Percentiles rank a stretch among this genome's conserved stretches.
These are phyloP conservation scores for Hoplostethus mediterraneus DNA, from an alignment of 2,797 vertebrate genomes.

Conservation along the genomic window DNA sequence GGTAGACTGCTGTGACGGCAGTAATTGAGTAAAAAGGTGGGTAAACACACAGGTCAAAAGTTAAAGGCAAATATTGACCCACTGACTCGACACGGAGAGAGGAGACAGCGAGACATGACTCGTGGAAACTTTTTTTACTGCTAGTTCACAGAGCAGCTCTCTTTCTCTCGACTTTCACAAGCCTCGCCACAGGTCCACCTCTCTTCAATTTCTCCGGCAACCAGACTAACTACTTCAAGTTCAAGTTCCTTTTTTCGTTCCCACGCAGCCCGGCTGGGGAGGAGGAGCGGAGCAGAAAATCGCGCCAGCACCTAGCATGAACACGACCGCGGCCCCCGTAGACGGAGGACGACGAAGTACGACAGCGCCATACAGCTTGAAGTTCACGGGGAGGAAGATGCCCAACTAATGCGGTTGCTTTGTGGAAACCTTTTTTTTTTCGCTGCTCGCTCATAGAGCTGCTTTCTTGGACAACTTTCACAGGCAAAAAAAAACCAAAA, in stretches of 20 bases:
- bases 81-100: conserved; percentile 41
- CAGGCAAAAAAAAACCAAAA: neutral
- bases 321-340: conserved; percentile 18
- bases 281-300: conserved; percentile 45
- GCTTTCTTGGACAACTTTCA: neutral
- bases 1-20: conserved; percentile 44
- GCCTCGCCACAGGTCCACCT: conserved; percentile 26
- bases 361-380: neutral
- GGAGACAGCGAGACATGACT: conserved; percentile 29
- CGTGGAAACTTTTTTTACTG: conserved; percentile 37
- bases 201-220: conserved; percentile 42
- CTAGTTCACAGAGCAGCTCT: conserved; percentile 30
- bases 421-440: conserved; percentile 3
- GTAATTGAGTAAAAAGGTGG: conserved; percentile 72
- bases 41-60: conserved; percentile 82
- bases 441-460: neutral
- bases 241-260: conserved; percentile 41
- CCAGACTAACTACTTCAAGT: conserved; percentile 39
- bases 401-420: conserved; percentile 2
- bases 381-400: conserved; percentile 17
- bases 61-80: conserved; percentile 85
- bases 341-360: conserved; percentile 5
- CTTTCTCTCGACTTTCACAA: conserved; percentile 39
- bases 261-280: conserved; percentile 32
- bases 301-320: conserved; percentile 1